Evolutionary conservation across 1,140 invertebrate genomes (phyloP).

Genomic region (Pseudomyrmex sp.): DNA sequence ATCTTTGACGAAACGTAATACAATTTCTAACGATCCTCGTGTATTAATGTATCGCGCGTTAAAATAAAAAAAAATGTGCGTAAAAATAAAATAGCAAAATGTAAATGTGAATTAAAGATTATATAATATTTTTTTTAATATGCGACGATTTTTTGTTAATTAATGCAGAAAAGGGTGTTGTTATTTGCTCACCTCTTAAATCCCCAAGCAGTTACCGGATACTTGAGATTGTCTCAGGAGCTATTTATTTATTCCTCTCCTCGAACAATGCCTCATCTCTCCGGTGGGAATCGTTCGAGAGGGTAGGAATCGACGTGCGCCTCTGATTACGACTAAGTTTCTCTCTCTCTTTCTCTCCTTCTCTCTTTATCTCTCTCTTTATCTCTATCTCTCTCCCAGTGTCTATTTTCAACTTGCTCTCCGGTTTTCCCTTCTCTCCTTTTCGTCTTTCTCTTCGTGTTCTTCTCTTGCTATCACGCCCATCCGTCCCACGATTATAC

Average conservation of each 20-base stretch:
- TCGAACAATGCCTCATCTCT: constrained; percentile 66
- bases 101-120: constrained; percentile 19
- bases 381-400: background rate
- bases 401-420: background rate
- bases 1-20: constrained; percentile 4
- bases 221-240: constrained; percentile 60
- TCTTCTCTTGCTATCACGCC: constrained; percentile 20
- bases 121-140: constrained; percentile 25
- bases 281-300: constrained; percentile 67
- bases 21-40: background rate
- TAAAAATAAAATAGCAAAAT: background rate
- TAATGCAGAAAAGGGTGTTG: constrained; percentile 46
- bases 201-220: constrained; percentile 50
- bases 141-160: constrained; percentile 50
- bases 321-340: constrained; percentile 69
- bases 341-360: constrained; percentile 17
- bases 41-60: constrained; percentile 5
- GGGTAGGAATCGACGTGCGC: constrained; percentile 68
- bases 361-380: background rate
- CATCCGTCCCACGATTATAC: constrained; percentile 33
- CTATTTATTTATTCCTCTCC: constrained; percentile 71
- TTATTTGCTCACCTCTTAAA: constrained; percentile 44
- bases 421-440: background rate
- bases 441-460: background rate
- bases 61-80: background rate